Conservation (phyloP, 2,113 vertebrate genomes). For the Poeciliopsis prolifica region DNA sequence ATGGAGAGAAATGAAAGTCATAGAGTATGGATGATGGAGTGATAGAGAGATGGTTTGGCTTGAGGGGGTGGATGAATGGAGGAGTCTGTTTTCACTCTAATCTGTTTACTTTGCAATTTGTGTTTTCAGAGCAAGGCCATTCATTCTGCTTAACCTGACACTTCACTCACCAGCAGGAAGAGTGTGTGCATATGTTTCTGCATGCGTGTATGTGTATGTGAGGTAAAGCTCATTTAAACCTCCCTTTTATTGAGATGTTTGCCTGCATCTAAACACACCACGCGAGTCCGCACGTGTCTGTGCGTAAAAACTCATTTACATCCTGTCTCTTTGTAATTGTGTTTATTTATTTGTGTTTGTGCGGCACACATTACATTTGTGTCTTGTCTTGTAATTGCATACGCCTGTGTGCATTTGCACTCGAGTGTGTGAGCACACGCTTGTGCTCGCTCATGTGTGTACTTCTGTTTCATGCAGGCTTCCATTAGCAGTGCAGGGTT, state of each 20-base stretch:
- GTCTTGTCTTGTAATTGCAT: conserved; percentile 48
- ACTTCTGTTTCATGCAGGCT: conserved; percentile 36
- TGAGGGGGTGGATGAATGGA: conserved; percentile 58
- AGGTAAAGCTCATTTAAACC: conserved; percentile 60
- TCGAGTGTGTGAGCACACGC: conserved; percentile 11
- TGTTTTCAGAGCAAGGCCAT: conserved; percentile 81
- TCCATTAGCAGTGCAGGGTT: conserved; percentile 53
- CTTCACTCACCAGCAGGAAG: conserved; percentile 69
- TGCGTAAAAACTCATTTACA: conserved; percentile 31
- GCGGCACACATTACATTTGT: conserved; percentile 31
- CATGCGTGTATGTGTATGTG: conserved; percentile 7
- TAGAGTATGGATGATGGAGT: conserved; percentile 49
- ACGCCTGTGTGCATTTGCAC: conserved; percentile 10
- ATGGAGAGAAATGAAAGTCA: background rate
- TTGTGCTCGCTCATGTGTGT: background rate
- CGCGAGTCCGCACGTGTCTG: background rate
- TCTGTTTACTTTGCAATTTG: conserved; percentile 86
- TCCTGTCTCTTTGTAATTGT: conserved; percentile 36
- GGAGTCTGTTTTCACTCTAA: conserved; percentile 81
- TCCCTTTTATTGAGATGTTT: conserved; percentile 54
- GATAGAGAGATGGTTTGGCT: conserved; percentile 49
- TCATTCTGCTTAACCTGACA: conserved; percentile 85
- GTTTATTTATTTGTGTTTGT: conserved; percentile 16
- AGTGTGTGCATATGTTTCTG: conserved; percentile 35
- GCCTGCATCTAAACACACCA: conserved; percentile 19